Percentiles rank a stretch among this genome's conserved stretches.
Evolutionary conservation across 2,113 vertebrate genomes (phyloP).

Genomic region (Gobius niger): DNA sequence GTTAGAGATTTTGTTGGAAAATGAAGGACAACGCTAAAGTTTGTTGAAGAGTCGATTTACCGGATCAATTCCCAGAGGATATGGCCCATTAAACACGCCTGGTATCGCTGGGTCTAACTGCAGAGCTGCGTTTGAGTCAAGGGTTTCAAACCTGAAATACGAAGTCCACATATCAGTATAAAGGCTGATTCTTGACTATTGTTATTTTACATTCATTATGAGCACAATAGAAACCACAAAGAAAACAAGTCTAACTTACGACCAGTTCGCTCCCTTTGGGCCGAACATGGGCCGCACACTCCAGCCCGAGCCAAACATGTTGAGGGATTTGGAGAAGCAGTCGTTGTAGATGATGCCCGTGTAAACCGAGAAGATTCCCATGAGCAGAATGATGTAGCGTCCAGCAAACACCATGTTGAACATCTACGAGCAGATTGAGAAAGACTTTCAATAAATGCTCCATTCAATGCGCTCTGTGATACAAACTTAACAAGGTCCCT

Average conservation of each 20-base stretch:
- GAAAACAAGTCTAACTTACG: constrained; percentile 80
- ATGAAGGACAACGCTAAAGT: not conserved
- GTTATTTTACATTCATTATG: not conserved
- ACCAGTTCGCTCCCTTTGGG: constrained; percentile 82
- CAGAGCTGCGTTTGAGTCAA: constrained; percentile 80
- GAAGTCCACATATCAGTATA: not conserved
- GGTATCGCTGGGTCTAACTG: constrained; percentile 87
- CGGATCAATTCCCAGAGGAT: constrained; percentile 96
- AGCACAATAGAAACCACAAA: not conserved
- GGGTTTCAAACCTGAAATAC: constrained; percentile 74
- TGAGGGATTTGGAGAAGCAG: constrained; percentile 97
- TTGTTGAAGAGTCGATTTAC: constrained; percentile 69
- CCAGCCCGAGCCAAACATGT: constrained; percentile 96
- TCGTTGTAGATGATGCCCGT: constrained; percentile 98
- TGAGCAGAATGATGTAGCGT: constrained; percentile 94
- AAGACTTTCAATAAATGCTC: not conserved
- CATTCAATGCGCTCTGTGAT: not conserved
- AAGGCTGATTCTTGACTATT: not conserved
- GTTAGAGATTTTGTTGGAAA: not conserved
- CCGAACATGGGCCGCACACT: constrained; percentile 92
- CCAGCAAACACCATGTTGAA: constrained; percentile 95
- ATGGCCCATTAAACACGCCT: constrained; percentile 91
- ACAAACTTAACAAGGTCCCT: not conserved
- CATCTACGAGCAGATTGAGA: constrained; percentile 77
- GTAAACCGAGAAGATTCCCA: constrained; percentile 95